Evolutionary conservation across 2,888 invertebrate species (phyloP).

Genomic region (Eupithecia pulchellata): DNA sequence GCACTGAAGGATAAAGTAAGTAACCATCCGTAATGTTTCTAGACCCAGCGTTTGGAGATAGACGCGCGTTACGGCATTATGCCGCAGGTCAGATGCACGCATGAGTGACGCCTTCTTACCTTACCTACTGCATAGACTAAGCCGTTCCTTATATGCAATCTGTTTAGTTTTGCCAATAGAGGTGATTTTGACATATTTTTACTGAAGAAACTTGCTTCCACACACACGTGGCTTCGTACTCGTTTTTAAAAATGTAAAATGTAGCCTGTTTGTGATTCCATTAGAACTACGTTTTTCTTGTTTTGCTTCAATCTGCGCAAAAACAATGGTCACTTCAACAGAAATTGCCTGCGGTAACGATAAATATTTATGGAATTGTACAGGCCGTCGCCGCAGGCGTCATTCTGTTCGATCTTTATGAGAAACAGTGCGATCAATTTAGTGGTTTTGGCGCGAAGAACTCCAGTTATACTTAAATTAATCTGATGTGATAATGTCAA

Average conservation of each 20-base stretch:
- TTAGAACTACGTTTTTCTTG: not conserved
- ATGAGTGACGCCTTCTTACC: constrained; percentile 66
- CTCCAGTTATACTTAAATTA: not conserved
- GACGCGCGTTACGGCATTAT: constrained; percentile 94
- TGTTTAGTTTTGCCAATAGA: not conserved
- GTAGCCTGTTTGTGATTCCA: not conserved
- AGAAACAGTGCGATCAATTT: not conserved
- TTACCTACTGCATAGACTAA: constrained; percentile 46
- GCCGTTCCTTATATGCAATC: not conserved
- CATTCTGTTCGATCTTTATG: not conserved
- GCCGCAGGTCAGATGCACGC: constrained; percentile 91
- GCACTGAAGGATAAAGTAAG: not conserved
- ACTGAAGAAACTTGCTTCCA: not conserved
- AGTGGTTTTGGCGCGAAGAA: not conserved
- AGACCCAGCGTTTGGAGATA: constrained; percentile 96
- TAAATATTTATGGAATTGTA: no score
- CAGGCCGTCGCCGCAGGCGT: not conserved
- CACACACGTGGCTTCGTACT: not conserved
- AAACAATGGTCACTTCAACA: no score
- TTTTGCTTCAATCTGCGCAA: not conserved
- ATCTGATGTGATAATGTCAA: not conserved
- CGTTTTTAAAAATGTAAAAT: not conserved
- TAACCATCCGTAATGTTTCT: constrained; percentile 71
- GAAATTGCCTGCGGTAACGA: no score
- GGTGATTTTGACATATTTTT: not conserved